Conservation (phyloP, 2,888 invertebrate species). For the Microctonus brassicae region DNA sequence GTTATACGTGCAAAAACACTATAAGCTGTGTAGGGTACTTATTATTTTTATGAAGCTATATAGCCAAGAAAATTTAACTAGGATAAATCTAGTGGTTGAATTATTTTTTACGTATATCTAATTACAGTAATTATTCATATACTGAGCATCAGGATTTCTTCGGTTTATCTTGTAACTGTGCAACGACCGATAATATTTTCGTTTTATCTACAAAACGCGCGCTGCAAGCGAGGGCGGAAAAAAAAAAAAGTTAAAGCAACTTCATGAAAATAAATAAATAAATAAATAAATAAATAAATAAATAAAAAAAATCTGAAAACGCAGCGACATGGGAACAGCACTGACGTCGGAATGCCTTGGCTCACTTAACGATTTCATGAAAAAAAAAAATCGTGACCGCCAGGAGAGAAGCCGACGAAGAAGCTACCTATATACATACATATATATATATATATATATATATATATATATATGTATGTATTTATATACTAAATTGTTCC, state of each 20-base stretch:
- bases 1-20: conserved; percentile 19
- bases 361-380: background rate
- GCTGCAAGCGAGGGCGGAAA: conserved; percentile 21
- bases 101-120: conserved; percentile 14
- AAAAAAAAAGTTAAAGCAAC: conserved; percentile 23
- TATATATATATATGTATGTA: too few relatives aligned
- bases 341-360: conserved; percentile 16
- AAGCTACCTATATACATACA: too few relatives aligned
- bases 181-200: background rate
- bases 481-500: too few relatives aligned
- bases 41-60: conserved; percentile 16
- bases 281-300: background rate
- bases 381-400: background rate
- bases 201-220: conserved; percentile 5
- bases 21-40: conserved; percentile 8
- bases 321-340: background rate
- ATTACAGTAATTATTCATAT: conserved; percentile 11
- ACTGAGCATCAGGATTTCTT: background rate
- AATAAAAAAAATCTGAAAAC: conserved; percentile 34
- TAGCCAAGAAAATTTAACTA: background rate
- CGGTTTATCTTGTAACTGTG: background rate
- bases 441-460: too few relatives aligned
- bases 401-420: too few relatives aligned
- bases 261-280: conserved; percentile 2
- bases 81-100: conserved; percentile 11